Evolutionary conservation across 2,888 invertebrate species (phyloP).

Genomic region (Palloptera scutellata): DNA sequence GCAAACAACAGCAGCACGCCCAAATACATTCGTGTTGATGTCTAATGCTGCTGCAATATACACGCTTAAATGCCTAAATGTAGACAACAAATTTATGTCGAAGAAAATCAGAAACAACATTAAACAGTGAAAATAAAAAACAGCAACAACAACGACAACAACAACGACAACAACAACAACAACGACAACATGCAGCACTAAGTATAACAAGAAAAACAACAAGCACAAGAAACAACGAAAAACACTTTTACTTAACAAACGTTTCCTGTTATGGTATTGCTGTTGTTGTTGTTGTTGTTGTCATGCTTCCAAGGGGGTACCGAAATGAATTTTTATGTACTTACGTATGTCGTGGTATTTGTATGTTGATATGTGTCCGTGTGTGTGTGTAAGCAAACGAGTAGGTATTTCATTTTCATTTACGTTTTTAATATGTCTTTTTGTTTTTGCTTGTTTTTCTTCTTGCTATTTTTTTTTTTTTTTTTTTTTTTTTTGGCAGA

Average conservation of each 20-base stretch:
- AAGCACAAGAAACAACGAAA: slow-evolving; percentile 8
- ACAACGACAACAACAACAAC: neutral
- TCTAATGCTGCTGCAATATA: no score
- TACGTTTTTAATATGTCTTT: neutral
- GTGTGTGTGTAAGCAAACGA: no score
- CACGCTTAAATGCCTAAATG: neutral
- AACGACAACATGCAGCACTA: no score
- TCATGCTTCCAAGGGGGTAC: no score
- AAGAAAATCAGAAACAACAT: neutral
- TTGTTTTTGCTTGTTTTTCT: neutral
- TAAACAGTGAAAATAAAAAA: neutral
- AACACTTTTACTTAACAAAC: slow-evolving; percentile 20
- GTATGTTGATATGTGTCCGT: no score
- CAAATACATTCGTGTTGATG: neutral
- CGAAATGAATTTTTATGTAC: no score
- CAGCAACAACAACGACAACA: neutral
- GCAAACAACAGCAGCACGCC: neutral
- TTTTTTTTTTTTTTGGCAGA: slow-evolving; percentile 4
- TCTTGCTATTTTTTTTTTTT: no score
- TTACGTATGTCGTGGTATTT: no score
- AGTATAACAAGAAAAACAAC: neutral
- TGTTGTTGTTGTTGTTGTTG: slow-evolving; percentile 5
- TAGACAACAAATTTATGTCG: slow-evolving; percentile 8
- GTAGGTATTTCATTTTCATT: no score
- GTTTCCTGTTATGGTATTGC: slow-evolving; percentile 22